Percentiles rank a stretch among this genome's conserved stretches.
phyloP scores from a whole-genome alignment of 1,140 invertebrate genomes.

The Drosophila virilis region DNA sequence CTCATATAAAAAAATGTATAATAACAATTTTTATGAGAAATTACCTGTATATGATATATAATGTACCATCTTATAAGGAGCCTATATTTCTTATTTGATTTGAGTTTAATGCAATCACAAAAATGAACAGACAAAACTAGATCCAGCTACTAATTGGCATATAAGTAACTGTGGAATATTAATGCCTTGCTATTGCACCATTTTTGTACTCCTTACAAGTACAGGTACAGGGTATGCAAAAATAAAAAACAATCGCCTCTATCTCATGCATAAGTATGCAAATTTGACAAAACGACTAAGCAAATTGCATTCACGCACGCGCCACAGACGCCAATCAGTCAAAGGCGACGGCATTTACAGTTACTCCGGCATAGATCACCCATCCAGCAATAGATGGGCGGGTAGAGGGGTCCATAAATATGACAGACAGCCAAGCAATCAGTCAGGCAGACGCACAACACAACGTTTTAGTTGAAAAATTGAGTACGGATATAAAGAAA shows the following conservation, averaged over 20 bases:
- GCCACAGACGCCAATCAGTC: constrained; percentile 65
- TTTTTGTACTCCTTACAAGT: not conserved
- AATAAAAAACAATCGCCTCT: constrained; percentile 10
- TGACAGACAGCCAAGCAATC: constrained; percentile 35
- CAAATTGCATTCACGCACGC: constrained; percentile 46
- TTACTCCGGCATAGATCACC: constrained; percentile 38
- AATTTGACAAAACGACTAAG: constrained; percentile 50
- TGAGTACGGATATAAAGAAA: constrained; percentile 52
- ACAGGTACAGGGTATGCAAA: constrained; percentile 15
- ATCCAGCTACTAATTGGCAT: no score
- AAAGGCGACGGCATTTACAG: constrained; percentile 59
- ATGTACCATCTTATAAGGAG: no score
- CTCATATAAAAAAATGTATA: not conserved
- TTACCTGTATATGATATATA: no score
- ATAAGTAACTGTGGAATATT: no score
- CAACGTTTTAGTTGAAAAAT: constrained; percentile 51
- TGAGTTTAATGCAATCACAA: no score
- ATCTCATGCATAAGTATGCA: constrained; percentile 38
- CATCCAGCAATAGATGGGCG: constrained; percentile 1
- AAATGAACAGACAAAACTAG: no score
- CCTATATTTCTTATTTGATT: no score
- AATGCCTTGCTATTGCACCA: not conserved
- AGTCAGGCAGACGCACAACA: not conserved
- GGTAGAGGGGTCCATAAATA: constrained; percentile 38
- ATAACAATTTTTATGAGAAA: no score